These are phyloP conservation scores for Athetis lepigone DNA, from an alignment of 2,888 invertebrate species.

Conservation along the genomic window DNA sequence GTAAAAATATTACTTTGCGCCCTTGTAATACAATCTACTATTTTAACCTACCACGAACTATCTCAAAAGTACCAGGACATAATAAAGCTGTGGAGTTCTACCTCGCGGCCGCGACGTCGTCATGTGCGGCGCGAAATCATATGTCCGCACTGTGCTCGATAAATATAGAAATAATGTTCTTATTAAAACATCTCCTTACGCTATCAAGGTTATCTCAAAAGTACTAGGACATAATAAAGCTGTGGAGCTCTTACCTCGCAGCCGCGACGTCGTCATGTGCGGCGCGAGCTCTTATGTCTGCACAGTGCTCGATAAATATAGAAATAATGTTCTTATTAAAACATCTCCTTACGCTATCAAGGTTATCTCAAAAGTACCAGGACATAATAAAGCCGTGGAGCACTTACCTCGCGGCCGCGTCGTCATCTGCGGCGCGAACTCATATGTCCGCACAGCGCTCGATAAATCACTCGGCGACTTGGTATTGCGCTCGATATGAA, in stretches of 20 bases:
- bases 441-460: constrained; percentile 73
- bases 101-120: constrained; percentile 42
- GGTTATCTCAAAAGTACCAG: constrained; percentile 27
- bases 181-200: not conserved
- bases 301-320: too few relatives aligned
- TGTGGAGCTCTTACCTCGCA: constrained; percentile 31
- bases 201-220: constrained; percentile 20
- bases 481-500: constrained; percentile 77
- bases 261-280: constrained; percentile 55
- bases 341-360: not conserved
- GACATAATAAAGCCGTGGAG: constrained; percentile 53
- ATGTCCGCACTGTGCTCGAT: too few relatives aligned
- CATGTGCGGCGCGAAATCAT: constrained; percentile 54
- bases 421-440: constrained; percentile 56
- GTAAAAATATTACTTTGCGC: too few relatives aligned
- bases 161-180: not conserved
- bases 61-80: constrained; percentile 33
- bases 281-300: constrained; percentile 47
- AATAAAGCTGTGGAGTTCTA: constrained; percentile 52
- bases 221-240: constrained; percentile 51
- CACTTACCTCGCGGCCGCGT: constrained; percentile 31
- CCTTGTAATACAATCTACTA: too few relatives aligned
- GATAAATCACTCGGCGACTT: constrained; percentile 79
- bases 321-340: not conserved
- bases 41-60: too few relatives aligned